Conservation (phyloP, 2,113 vertebrate genomes). For the Ammospiza caudacuta region DNA sequence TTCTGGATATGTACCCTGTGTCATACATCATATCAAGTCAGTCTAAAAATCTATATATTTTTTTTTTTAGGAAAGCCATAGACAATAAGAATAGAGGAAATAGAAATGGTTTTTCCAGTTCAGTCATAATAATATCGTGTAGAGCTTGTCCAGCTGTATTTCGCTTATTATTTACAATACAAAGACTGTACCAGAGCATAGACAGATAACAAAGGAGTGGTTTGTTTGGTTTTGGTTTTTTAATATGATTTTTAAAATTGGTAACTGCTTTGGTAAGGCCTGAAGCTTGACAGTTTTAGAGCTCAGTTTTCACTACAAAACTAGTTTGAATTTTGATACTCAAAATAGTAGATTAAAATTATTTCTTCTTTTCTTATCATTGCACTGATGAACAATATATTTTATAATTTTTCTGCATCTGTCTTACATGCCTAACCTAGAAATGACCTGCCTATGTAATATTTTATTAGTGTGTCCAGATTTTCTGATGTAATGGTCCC, state of each 20-base stretch:
- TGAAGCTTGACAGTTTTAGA: neutral
- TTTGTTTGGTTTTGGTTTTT: neutral
- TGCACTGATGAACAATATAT: neutral
- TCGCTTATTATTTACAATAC: neutral
- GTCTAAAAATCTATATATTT: neutral
- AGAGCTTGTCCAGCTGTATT: neutral
- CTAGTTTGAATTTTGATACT: neutral
- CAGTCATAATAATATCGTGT: neutral
- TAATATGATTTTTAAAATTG: neutral
- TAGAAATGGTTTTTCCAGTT: neutral
- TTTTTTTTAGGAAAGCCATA: neutral
- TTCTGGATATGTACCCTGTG: neutral
- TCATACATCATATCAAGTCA: neutral
- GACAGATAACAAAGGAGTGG: rapidly evolving
- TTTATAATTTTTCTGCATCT: rapidly evolving
- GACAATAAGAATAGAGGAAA: neutral
- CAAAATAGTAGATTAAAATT: neutral
- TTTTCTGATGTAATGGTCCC: neutral
- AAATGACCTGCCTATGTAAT: neutral
- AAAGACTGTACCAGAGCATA: neutral
- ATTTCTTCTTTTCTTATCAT: neutral
- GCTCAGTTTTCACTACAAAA: neutral
- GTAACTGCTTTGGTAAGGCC: neutral
- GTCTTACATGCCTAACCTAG: neutral
- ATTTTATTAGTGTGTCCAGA: neutral